Evolutionary conservation across 2,113 vertebrate genomes (phyloP), one percentile per base, ranked within the genome.

Genomic region (Notarius lentiginosus): DNA sequence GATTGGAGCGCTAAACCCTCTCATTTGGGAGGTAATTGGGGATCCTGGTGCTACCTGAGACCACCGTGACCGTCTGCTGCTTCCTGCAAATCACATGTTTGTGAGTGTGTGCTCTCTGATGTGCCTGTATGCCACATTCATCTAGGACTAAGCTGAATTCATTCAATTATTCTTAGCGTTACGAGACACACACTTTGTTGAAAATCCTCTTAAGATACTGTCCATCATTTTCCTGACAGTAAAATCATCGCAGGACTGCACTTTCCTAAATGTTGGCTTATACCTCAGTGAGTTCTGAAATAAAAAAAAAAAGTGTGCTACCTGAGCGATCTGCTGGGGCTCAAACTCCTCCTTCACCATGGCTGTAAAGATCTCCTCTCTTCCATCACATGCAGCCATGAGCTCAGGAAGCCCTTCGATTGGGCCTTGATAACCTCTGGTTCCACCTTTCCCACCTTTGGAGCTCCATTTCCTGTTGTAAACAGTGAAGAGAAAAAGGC

Each of bases 1-100:
- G 96, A 98, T 96, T 96, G 97, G 96, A 97, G 97, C 96, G 96
- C 96, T 96, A 97, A 97, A 97, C 95, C 97, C 96, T 95, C 95
- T 97, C 96, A 96, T 95, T 96, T 96, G 95, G 95, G 95, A 95
- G 95, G 96, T 97, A 97, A 98, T 97, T 96, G 96, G 95, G 95
- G 96, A 96, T 97, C 96, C 96, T 94, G 95, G 96, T 96, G 95
- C 95, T 95, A 95, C 95, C 96, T 96, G 95, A 94, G 96, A 96
- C 94, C 94, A 94, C 93, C 95, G 96, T 94, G 94, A 94, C 95
- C 94, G 94, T 95, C 95, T 95, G 94, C 92, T 89, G 94, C 89
- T 89, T 82, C 84, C 94, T 94, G 93, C 95, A 96, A 95, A 93
- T 96, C 96, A 95, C 93, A 51, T 60, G 61, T 87, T 47, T 47